Evolutionary conservation across 2,113 vertebrate genomes (phyloP), one percentile per base, ranked within the genome.

Genomic region (Hiodon tergisus): DNA sequence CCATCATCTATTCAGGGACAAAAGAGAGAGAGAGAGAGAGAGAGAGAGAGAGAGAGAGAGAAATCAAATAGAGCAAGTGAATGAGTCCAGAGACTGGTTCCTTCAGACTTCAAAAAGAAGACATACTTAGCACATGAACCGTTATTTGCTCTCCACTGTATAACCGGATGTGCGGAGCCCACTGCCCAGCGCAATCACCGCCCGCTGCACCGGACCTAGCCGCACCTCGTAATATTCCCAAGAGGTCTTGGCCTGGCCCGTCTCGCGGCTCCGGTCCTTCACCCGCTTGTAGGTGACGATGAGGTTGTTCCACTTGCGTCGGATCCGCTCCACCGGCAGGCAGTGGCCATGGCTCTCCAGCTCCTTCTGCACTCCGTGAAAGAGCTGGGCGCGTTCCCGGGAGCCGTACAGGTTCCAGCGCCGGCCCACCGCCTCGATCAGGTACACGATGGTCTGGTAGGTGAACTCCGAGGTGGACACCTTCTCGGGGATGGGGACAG

Each of bases 221-320:
- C 85, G 81, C 73, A 91, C 90, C 70, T 92, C 89, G 74, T 87
- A 92, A 77, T 91, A 92, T 80, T 92, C 89, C 90, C 90, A 92
- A 59, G 89, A 89, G 0, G 89, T 91, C 68, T 90, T 91, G 2
- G 87, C 83, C 2, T 89, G 87, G 7, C 89, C 89, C 0, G 87
- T 90, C 77, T 88, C 89, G 3, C 87, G 78, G 78, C 87, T 87
- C 76, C 90, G 89, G 75, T 91, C 89, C 62, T 91, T 91, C 0
- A 91, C 90, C 74, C 90, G 88, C 86, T 91, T 91, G 82, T 92
- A 91, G 0, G 90, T 92, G 58, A 92, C 91, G 13, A 92, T 90
- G 11, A 92, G 88, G 78, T 91, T 92, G 81, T 92, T 92, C 91
- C 91, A 92, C 76, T 92, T 92, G 75, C 90, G 87, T 14, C 89